A percentile compares a stretch with the other conserved stretches of the same genome.
Conservation (phyloP, 2,888 invertebrate species). For the Norana najaformis region DNA sequence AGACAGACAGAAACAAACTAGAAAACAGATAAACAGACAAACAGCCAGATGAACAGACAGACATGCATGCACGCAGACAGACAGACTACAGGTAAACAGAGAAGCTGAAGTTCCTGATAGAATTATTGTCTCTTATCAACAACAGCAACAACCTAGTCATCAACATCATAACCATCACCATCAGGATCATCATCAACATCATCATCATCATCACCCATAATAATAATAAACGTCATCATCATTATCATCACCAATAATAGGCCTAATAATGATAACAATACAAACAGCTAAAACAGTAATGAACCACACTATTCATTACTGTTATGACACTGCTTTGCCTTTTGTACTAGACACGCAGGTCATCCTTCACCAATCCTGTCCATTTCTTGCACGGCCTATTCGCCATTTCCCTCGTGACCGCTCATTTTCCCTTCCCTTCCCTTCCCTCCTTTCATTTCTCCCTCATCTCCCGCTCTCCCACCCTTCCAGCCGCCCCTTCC, state of each 20-base stretch:
- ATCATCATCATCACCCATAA: too few species aligned
- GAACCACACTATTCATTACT: too few species aligned
- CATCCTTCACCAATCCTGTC: background rate
- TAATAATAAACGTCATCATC: slow-evolving; percentile 1
- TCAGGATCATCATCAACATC: too few species aligned
- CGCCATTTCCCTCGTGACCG: background rate
- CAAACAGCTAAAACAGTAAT: too few species aligned
- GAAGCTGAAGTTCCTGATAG: too few species aligned
- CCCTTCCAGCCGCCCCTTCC: background rate
- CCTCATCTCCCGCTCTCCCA: background rate
- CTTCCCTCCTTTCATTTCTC: background rate
- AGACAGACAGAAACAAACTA: background rate
- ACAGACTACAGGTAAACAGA: background rate
- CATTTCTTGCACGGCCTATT: background rate
- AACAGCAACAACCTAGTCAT: too few species aligned
- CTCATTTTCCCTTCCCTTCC: background rate
- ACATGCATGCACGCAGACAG: background rate
- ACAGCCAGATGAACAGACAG: background rate
- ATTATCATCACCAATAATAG: too few species aligned
- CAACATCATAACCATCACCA: too few species aligned
- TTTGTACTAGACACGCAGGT: background rate
- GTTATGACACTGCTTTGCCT: too few species aligned
- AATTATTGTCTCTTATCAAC: too few species aligned
- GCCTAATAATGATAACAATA: too few species aligned
- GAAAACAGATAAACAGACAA: background rate